phyloP scores from a whole-genome alignment of 2,797 vertebrate genomes.

The Myiotriccus ornatus region DNA sequence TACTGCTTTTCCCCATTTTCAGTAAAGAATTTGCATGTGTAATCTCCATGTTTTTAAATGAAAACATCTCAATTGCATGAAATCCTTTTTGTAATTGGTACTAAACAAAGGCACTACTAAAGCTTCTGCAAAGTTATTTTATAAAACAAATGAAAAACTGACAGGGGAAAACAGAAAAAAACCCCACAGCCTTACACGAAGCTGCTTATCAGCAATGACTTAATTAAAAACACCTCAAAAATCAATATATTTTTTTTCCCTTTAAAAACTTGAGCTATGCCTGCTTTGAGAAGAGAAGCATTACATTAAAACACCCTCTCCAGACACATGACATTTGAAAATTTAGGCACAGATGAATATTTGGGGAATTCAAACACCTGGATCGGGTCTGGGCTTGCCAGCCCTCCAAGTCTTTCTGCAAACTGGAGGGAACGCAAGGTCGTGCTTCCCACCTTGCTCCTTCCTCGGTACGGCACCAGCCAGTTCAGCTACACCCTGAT shows the following conservation, averaged over 20 bases:
- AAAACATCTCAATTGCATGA: conserved; percentile 71
- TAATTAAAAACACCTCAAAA: conserved; percentile 60
- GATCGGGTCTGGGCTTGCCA: conserved; percentile 58
- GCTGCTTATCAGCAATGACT: conserved; percentile 20
- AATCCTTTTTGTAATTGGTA: conserved; percentile 67
- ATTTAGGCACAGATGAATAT: conserved; percentile 67
- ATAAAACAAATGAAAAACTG: conserved; percentile 46
- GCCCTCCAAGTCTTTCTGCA: neutral
- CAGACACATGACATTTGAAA: conserved; percentile 67
- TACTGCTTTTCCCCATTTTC: conserved; percentile 72
- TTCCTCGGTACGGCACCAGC: neutral
- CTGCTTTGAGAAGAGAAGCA: conserved; percentile 59
- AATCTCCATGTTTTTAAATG: conserved; percentile 75
- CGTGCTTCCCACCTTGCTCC: conserved; percentile 13
- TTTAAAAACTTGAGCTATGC: conserved; percentile 39
- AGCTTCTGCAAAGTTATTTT: conserved; percentile 58
- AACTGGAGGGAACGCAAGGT: conserved; percentile 36
- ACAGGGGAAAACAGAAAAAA: conserved; percentile 8
- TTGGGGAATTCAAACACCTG: conserved; percentile 73
- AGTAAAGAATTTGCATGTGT: conserved; percentile 72
- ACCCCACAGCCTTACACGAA: conserved; percentile 10
- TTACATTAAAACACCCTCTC: conserved; percentile 66
- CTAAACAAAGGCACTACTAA: conserved; percentile 68
- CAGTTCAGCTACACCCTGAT: conserved; percentile 12
- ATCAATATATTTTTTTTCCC: neutral